phyloP scores from a whole-genome alignment of 2,797 vertebrate species.

The Vireo griseus region DNA sequence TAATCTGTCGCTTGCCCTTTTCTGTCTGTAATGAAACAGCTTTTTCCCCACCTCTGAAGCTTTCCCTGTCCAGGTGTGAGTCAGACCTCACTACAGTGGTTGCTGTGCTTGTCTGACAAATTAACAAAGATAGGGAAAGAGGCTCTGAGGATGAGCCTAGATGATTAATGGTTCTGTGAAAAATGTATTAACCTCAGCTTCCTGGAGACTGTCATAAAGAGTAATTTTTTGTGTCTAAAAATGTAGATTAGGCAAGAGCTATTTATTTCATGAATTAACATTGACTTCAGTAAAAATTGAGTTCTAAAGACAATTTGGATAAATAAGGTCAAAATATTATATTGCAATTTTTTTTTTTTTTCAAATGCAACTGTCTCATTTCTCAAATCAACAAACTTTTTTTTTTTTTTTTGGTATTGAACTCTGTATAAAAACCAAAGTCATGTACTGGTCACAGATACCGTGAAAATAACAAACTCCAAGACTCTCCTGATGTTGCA shows the following conservation, averaged over 20 bases:
- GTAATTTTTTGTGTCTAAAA: background rate
- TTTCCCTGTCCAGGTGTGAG: background rate
- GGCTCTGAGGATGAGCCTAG: background rate
- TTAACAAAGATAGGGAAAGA: background rate
- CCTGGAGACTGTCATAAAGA: background rate
- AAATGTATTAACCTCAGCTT: background rate
- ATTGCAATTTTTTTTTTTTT: too few species aligned
- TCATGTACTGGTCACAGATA: background rate
- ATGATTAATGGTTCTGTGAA: slow-evolving; percentile 7
- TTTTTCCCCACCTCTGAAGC: background rate
- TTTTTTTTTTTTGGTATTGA: background rate
- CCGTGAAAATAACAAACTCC: background rate
- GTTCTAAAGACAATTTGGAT: background rate
- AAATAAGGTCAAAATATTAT: background rate
- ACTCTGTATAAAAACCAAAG: background rate
- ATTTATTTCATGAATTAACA: background rate
- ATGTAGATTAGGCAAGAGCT: background rate
- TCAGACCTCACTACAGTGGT: background rate
- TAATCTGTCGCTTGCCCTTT: background rate
- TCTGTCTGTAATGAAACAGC: background rate
- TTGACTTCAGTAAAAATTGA: background rate
- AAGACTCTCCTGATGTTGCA: background rate
- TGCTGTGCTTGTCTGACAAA: background rate
- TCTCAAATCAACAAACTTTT: background rate
- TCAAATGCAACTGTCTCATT: background rate